Evolutionary conservation across 1,140 invertebrate species (phyloP).

Genomic region (Apocrypta bakeri): DNA sequence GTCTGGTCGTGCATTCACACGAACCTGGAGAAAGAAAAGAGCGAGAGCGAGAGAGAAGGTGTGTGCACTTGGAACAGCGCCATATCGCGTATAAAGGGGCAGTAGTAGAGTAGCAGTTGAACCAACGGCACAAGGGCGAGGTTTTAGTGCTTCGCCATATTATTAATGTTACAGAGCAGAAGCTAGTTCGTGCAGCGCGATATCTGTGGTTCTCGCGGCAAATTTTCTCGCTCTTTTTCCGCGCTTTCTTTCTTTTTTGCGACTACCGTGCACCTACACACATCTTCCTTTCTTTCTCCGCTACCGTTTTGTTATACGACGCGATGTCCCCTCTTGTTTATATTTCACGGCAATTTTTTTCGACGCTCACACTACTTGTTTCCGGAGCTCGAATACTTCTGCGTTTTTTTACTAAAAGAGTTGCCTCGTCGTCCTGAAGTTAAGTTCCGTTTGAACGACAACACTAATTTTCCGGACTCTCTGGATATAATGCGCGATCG

Average conservation of each 20-base stretch:
- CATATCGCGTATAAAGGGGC: constrained; percentile 7
- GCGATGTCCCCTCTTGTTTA: background rate
- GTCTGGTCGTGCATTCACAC: background rate
- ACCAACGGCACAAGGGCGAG: background rate
- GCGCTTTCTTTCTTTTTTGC: background rate
- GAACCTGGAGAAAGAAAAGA: background rate
- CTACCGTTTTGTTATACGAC: background rate
- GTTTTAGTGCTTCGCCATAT: constrained; percentile 4
- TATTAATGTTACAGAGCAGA: constrained; percentile 4
- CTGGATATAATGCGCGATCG: no score
- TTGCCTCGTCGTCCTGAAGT: background rate
- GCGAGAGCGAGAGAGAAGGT: background rate
- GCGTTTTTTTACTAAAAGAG: background rate
- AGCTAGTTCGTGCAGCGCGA: background rate
- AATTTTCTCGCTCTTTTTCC: background rate
- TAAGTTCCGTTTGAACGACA: background rate
- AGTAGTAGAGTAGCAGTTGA: background rate
- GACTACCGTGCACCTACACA: background rate
- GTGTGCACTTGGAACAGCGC: background rate
- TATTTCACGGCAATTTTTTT: background rate
- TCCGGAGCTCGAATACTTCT: background rate
- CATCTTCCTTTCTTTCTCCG: background rate
- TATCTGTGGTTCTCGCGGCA: constrained; percentile 3
- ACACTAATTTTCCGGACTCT: background rate
- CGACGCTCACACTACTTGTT: background rate